Conservation (phyloP, 64 coral and sea anemone genomes). For the Montipora efflorescens region DNA sequence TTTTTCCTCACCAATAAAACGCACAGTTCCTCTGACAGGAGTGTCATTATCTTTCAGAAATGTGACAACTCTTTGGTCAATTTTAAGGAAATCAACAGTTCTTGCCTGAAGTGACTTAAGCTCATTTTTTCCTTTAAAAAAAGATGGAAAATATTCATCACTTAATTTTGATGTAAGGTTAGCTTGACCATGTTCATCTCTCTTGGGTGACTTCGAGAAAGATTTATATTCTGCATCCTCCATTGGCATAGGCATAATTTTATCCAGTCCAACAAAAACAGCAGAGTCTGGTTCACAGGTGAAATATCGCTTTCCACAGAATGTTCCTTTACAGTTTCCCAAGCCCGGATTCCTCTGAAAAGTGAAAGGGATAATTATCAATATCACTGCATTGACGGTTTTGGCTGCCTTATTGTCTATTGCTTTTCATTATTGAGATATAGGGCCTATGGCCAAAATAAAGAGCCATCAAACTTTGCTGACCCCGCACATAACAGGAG, state of each 20-base stretch:
- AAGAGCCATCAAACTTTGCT: too few relatives aligned
- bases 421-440: too few relatives aligned
- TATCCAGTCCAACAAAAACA: constrained; percentile 9
- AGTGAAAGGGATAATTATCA: background rate
- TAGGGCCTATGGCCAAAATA: too few relatives aligned
- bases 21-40: constrained; percentile 33
- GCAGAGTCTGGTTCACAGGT: constrained; percentile 21
- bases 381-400: too few relatives aligned
- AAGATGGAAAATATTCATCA: background rate
- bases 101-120: background rate
- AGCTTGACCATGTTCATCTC: too few relatives aligned
- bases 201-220: background rate
- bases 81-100: constrained; percentile 12
- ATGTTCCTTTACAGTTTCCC: constrained; percentile 74
- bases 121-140: constrained; percentile 26
- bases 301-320: constrained; percentile 72
- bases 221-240: background rate
- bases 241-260: background rate
- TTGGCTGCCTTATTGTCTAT: too few relatives aligned
- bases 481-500: too few relatives aligned
- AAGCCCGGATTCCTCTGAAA: constrained; percentile 50
- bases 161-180: background rate
- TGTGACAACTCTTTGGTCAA: constrained; percentile 58
- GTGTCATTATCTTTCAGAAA: background rate
- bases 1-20: constrained; percentile 24